Percentiles rank a stretch among this genome's conserved stretches.
These are phyloP conservation scores for Camelus bactrianus DNA, from an alignment of 2,113 vertebrate genomes.

Conservation along the genomic window DNA sequence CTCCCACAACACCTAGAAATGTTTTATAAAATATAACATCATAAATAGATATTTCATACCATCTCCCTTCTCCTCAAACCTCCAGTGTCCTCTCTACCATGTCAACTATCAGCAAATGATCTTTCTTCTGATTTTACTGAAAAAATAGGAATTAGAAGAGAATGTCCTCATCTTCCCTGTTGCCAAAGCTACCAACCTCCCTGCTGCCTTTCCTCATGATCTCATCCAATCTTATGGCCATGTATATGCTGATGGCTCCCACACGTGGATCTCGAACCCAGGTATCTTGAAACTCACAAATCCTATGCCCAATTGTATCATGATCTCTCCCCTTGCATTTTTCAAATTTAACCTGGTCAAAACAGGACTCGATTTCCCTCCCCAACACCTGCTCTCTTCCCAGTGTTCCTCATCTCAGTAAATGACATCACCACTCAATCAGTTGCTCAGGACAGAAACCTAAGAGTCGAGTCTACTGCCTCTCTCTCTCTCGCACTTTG, in stretches of 20 bases:
- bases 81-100: neutral
- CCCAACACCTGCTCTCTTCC: neutral
- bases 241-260: neutral
- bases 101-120: neutral
- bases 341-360: neutral
- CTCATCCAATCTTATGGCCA: neutral
- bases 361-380: neutral
- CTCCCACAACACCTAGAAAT: neutral
- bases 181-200: neutral
- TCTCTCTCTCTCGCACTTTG: neutral
- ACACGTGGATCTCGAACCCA: neutral
- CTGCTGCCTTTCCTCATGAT: neutral
- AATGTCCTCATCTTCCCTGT: neutral
- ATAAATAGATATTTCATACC: neutral
- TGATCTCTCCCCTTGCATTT: neutral
- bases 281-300: neutral
- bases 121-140: neutral
- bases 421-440: neutral
- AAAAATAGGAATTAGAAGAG: neutral
- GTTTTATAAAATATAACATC: neutral
- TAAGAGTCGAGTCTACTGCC: neutral
- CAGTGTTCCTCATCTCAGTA: neutral
- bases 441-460: neutral
- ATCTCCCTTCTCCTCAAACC: neutral
- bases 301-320: neutral